Percentiles rank a stretch among this genome's conserved stretches.
These are phyloP conservation scores for Genyomyrus donnyi DNA, from an alignment of 2,113 vertebrate genomes.

Conservation along the genomic window DNA sequence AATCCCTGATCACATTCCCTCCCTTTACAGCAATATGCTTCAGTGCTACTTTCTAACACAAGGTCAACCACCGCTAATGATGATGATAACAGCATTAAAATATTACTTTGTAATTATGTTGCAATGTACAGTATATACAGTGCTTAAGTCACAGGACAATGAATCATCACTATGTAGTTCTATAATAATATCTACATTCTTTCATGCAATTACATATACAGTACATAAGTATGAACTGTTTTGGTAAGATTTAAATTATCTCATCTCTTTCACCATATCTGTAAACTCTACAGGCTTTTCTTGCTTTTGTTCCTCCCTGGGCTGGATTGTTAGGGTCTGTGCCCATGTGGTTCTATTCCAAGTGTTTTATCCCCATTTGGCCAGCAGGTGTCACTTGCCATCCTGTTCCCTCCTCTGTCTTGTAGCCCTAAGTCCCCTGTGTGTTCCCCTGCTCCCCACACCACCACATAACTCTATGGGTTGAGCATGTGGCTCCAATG, in stretches of 20 bases:
- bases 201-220: background rate
- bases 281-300: background rate
- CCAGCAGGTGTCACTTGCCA: too few species aligned
- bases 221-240: background rate
- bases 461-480: too few species aligned
- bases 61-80: background rate
- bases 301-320: background rate
- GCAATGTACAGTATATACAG: background rate
- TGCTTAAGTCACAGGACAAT: background rate
- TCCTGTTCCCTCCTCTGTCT: too few species aligned
- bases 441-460: too few species aligned
- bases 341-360: too few species aligned
- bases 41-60: background rate
- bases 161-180: background rate
- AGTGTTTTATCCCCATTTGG: too few species aligned
- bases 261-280: background rate
- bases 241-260: background rate
- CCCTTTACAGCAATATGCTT: background rate
- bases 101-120: background rate
- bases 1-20: background rate
- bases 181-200: background rate
- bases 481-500: too few species aligned
- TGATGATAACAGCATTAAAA: background rate
- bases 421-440: too few species aligned
- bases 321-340: background rate